phyloP scores from a whole-genome alignment of 1,140 invertebrate species.

The Drosophila nigromelanica region DNA sequence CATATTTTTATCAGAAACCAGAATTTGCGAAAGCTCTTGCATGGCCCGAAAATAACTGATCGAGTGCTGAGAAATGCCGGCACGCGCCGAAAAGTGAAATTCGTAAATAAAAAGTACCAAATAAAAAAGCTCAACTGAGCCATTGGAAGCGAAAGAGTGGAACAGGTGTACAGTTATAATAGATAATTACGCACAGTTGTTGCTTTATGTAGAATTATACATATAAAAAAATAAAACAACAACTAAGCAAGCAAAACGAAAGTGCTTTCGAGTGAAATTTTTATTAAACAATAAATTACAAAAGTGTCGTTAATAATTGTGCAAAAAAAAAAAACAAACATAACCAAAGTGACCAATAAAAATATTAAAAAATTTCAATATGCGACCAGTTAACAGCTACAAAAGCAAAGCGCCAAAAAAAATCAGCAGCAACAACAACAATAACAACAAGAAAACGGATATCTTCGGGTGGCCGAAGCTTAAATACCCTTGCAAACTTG shows the following conservation, averaged over 20 bases:
- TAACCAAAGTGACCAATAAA: constrained; percentile 34
- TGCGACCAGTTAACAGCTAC: too few relatives aligned
- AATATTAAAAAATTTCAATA: constrained; percentile 44
- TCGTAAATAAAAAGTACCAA: constrained; percentile 1
- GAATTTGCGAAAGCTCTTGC: constrained; percentile 1
- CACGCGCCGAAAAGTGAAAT: constrained; percentile 70
- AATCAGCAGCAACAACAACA: not conserved
- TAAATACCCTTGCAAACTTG: too few relatives aligned
- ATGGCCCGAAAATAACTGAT: constrained; percentile 5
- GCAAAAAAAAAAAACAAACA: constrained; percentile 50
- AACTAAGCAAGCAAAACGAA: constrained; percentile 44
- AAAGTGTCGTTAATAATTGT: constrained; percentile 53
- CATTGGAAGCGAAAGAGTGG: constrained; percentile 32
- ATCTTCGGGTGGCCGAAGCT: too few relatives aligned
- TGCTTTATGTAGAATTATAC: too few relatives aligned
- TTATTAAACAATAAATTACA: constrained; percentile 59
- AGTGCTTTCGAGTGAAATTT: constrained; percentile 57
- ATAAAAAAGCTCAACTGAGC: constrained; percentile 6
- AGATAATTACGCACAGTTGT: constrained; percentile 15
- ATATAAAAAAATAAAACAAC: too few relatives aligned
- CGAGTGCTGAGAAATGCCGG: constrained; percentile 39
- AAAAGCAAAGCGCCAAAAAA: constrained; percentile 33
- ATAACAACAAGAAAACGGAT: constrained; percentile 10
- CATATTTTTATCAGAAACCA: constrained; percentile 38
- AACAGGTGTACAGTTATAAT: constrained; percentile 14